A percentile compares a stretch with the other conserved stretches of the same genome.
These are phyloP conservation scores for Syritta pipiens DNA, from an alignment of 2,888 invertebrate genomes.

Conservation along the genomic window DNA sequence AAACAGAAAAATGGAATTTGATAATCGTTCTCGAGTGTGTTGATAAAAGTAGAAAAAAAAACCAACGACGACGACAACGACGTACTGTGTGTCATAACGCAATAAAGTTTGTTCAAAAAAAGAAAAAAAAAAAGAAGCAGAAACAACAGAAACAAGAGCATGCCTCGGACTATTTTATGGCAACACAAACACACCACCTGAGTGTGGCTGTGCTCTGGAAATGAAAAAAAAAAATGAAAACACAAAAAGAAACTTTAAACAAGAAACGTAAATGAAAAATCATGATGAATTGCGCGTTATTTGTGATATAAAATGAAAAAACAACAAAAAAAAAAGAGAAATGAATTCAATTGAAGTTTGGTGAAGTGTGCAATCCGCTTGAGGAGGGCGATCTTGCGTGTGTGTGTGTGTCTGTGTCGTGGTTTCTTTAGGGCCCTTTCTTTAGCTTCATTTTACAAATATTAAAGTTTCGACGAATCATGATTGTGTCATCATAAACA, in stretches of 20 bases:
- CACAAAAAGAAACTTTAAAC: background rate
- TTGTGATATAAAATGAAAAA: constrained; percentile 29
- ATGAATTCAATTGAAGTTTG: too few species aligned
- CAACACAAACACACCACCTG: constrained; percentile 42
- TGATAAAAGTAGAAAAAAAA: constrained; percentile 38
- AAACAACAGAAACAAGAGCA: constrained; percentile 3
- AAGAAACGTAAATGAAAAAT: constrained; percentile 26
- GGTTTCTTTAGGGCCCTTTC: too few species aligned
- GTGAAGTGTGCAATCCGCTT: too few species aligned
- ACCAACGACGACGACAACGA: background rate
- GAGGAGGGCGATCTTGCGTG: too few species aligned
- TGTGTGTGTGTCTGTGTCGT: too few species aligned
- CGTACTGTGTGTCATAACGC: constrained; percentile 28
- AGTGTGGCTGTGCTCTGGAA: constrained; percentile 11
- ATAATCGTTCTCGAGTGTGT: constrained; percentile 52
- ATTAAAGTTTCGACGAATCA: too few species aligned
- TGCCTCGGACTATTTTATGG: constrained; percentile 44
- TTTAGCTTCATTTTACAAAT: too few species aligned
- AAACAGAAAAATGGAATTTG: constrained; percentile 2
- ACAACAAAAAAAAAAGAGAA: too few species aligned
- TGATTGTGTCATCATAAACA: too few species aligned
- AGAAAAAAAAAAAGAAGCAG: constrained; percentile 4
- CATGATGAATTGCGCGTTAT: constrained; percentile 50
- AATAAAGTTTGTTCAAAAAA: constrained; percentile 32
- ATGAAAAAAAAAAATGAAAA: constrained; percentile 5